Evolutionary conservation across 2,888 invertebrate species (phyloP).

Genomic region (Erannis defoliaria): DNA sequence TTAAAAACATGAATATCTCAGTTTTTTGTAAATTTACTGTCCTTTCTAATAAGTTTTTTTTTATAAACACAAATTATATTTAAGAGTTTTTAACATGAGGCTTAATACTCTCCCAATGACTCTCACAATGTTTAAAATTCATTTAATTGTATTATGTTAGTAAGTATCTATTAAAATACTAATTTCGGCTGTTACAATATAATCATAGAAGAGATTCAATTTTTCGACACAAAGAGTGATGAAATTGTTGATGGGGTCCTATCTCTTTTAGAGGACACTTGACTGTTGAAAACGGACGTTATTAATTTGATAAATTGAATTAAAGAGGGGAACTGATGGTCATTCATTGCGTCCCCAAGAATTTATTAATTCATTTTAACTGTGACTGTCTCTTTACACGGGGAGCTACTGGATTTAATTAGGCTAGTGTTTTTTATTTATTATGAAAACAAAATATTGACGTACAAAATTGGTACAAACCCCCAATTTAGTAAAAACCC

Average conservation of each 20-base stretch:
- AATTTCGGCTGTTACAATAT: constrained; percentile 10
- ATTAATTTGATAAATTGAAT: constrained; percentile 59
- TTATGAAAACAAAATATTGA: background rate
- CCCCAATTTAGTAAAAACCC: too few species aligned
- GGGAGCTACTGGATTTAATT: background rate
- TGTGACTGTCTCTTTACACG: constrained; percentile 23
- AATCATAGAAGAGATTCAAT: constrained; percentile 14
- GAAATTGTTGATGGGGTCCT: constrained; percentile 18
- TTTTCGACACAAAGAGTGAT: constrained; percentile 9
- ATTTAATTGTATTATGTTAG: too few species aligned
- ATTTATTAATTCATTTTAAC: constrained; percentile 34
- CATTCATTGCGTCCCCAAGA: constrained; percentile 14
- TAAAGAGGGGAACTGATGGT: constrained; percentile 32
- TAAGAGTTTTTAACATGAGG: too few species aligned
- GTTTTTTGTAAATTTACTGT: too few species aligned
- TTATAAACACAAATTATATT: too few species aligned
- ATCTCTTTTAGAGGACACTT: constrained; percentile 27
- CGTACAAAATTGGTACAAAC: too few species aligned
- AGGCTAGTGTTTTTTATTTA: background rate
- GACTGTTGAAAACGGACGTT: constrained; percentile 47
- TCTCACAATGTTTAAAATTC: too few species aligned
- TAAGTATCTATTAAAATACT: background rate
- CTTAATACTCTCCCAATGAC: too few species aligned
- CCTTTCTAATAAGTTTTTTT: too few species aligned
- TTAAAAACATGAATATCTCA: too few species aligned